Evolutionary conservation across 1,140 invertebrate species (phyloP).

Genomic region (Scylla paramamosain): DNA sequence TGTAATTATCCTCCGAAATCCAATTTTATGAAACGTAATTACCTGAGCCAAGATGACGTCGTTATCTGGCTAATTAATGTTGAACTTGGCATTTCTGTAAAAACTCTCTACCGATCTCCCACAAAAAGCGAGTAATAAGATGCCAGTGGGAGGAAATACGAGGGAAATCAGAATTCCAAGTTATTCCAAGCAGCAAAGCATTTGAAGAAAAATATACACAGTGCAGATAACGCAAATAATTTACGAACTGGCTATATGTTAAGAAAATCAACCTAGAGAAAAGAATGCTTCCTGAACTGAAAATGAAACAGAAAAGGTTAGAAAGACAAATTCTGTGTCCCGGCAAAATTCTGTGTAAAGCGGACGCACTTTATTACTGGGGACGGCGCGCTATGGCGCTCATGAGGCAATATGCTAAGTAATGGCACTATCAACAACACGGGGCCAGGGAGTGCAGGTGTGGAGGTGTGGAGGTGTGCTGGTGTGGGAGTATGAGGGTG

Average conservation of each 20-base stretch:
- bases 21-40: not conserved
- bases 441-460: not conserved
- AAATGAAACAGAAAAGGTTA: not conserved
- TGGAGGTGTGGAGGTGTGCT: not conserved
- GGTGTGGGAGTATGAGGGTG: not conserved
- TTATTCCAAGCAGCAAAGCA: no score
- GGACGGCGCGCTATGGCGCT: not conserved
- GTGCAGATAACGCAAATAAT: no score
- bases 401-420: not conserved
- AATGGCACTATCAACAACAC: not conserved
- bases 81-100: not conserved
- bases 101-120: not conserved
- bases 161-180: no score
- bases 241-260: no score
- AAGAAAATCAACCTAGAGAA: no score
- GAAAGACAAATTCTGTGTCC: not conserved
- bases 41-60: constrained; percentile 4
- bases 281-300: no score
- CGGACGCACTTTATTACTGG: not conserved
- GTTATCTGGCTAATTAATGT: constrained; percentile 15
- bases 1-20: not conserved
- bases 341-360: not conserved
- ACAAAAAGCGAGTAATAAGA: no score
- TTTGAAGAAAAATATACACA: no score
- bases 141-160: no score